These are phyloP conservation scores for Agonopterix subpropinquella DNA, from an alignment of 2,888 invertebrate genomes.

Conservation along the genomic window DNA sequence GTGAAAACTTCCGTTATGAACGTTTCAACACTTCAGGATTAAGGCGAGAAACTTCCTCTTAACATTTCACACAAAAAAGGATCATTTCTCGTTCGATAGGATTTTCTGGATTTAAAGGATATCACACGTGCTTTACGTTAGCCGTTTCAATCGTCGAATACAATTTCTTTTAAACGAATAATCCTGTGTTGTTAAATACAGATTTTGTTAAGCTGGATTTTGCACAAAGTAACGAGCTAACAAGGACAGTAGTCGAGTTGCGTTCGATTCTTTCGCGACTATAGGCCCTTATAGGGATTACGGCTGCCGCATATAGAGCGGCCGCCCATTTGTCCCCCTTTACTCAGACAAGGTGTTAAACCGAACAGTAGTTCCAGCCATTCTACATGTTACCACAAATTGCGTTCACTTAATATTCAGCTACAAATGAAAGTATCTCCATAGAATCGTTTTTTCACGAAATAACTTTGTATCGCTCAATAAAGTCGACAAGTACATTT, in stretches of 20 bases:
- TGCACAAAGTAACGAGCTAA: not conserved
- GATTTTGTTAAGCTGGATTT: not conserved
- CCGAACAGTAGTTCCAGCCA: conserved; percentile 36
- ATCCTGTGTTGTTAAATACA: not conserved
- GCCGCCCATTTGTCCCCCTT: conserved; percentile 57
- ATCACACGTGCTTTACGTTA: conserved; percentile 42
- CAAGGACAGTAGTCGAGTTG: conserved; percentile 16
- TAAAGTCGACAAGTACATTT: not conserved
- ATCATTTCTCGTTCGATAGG: conserved; percentile 44
- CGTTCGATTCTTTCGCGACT: conserved; percentile 34
- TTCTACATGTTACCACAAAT: conserved; percentile 43
- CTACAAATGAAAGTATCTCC: conserved; percentile 25
- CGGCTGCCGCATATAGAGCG: conserved; percentile 36
- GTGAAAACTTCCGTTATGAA: conserved; percentile 33
- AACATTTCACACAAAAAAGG: conserved; percentile 38
- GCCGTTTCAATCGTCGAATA: conserved; percentile 25
- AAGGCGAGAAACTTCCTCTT: conserved; percentile 36
- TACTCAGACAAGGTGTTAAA: conserved; percentile 57
- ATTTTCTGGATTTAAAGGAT: conserved; percentile 56
- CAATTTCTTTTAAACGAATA: not conserved
- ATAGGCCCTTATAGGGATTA: conserved; percentile 49
- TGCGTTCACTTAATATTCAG: conserved; percentile 22
- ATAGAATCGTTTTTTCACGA: conserved; percentile 8
- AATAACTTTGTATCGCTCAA: too few relatives aligned
- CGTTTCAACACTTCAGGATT: conserved; percentile 36